Percentiles rank a stretch among this genome's conserved stretches.
phyloP scores from a whole-genome alignment of 2,888 invertebrate genomes.

The Dasypogon diadema region DNA sequence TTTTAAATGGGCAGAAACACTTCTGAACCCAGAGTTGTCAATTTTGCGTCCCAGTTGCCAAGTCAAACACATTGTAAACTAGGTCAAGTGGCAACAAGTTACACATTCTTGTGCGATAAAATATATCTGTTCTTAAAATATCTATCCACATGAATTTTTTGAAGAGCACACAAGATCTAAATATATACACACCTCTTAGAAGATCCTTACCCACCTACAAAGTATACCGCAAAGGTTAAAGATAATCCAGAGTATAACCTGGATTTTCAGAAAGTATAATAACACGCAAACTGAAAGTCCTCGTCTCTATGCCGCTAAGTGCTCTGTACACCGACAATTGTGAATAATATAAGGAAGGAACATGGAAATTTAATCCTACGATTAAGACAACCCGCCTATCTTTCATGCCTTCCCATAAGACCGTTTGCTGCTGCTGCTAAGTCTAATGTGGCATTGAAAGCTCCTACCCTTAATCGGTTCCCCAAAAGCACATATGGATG shows the following conservation, averaged over 20 bases:
- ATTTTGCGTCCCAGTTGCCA: too few species aligned
- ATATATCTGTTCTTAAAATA: too few species aligned
- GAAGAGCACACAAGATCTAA: too few species aligned
- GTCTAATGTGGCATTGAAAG: conserved; percentile 26
- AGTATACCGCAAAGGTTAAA: neutral
- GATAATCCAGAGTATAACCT: conserved; percentile 14
- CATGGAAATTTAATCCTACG: conserved; percentile 29
- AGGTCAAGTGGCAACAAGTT: too few species aligned
- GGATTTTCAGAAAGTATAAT: conserved; percentile 8
- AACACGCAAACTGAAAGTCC: conserved; percentile 13
- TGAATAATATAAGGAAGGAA: conserved; percentile 17
- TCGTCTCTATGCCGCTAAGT: neutral
- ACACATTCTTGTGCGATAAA: too few species aligned
- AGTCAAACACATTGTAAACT: too few species aligned
- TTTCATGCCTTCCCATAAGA: neutral
- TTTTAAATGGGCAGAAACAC: too few species aligned
- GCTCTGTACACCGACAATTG: conserved; percentile 14
- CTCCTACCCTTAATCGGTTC: conserved; percentile 26
- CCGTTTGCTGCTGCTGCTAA: neutral
- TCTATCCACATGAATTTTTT: too few species aligned
- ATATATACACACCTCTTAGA: neutral
- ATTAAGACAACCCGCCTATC: conserved; percentile 9
- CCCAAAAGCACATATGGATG: conserved; percentile 25
- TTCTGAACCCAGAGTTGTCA: too few species aligned
- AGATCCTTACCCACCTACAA: neutral